phyloP scores from a whole-genome alignment of 2,113 vertebrate species.

The Dicerorhinus sumatrensis region DNA sequence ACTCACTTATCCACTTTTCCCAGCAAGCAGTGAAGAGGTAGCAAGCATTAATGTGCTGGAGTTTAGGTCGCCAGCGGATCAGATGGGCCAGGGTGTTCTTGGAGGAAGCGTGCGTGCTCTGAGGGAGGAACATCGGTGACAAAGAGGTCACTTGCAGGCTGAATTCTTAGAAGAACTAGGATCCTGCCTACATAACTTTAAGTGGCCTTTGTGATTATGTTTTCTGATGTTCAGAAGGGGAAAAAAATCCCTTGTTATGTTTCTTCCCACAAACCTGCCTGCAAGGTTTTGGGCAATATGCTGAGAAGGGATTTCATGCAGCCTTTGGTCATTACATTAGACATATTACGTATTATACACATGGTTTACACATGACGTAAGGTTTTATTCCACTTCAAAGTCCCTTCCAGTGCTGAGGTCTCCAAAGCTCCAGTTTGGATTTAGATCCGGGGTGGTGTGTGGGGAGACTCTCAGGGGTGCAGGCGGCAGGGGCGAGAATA shows the following conservation, averaged over 20 bases:
- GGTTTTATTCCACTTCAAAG: background rate
- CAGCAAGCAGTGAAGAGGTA: background rate
- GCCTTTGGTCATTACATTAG: background rate
- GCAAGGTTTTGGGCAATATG: background rate
- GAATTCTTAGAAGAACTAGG: background rate
- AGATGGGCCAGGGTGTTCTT: background rate
- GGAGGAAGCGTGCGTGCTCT: no score
- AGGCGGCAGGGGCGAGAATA: no score
- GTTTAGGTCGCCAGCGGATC: background rate
- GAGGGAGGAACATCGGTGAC: fast-evolving
- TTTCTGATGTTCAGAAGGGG: background rate
- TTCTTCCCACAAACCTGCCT: background rate
- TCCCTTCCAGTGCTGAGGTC: background rate
- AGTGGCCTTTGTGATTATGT: background rate
- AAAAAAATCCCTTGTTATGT: background rate
- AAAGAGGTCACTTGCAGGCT: background rate
- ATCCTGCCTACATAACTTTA: background rate
- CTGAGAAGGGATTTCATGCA: background rate
- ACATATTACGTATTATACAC: no score
- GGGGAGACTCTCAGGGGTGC: no score
- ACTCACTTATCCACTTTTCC: background rate
- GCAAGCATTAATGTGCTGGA: background rate
- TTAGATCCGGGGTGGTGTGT: fast-evolving
- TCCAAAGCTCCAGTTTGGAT: no score
- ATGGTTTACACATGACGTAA: background rate